Base-by-base conservation (phyloP, 2,113 vertebrate genomes). In the Leucopsar rothschildi region DNA sequence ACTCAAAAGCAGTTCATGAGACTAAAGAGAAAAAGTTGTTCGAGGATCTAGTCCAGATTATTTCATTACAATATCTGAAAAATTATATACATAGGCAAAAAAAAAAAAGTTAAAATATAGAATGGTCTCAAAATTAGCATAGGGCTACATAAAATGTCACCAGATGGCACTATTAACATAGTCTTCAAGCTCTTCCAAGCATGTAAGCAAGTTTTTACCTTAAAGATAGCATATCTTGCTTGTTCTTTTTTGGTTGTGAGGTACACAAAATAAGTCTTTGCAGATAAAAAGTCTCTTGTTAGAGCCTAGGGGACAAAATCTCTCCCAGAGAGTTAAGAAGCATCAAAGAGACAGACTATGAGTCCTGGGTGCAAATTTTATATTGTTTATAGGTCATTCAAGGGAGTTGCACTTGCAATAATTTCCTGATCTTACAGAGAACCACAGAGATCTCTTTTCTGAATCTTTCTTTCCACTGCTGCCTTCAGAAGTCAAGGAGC, bases 111-210 rank as follows among this genome's bases (percentile, higher is more conserved):
- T 77, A 24, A 83, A 77, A 86, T 55, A 45, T 0, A 55, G n/a
- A 23, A 55, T 18, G 49, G 69, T 64, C 33, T 73, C 33, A 65
- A 59, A 94, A 90, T 50, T 21, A 66, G 40, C 21, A 76, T 2
- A 82, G 40, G 60, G 35, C 91, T 92, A 88, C 33, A 59, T 14
- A 55, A 78, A 75, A 82, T 87, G 92, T 91, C 95, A 96, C 91
- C 92, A 97, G 91, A 88, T 92, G 95, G 95, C 92, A 94, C 94
- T 94, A 79, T 94, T 86, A 93, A 95, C 95, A 82, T 91, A 76
- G 69, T 40, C 83, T 93, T 86, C 47, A 60, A 56, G 22, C 50
- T 75, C 27, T 77, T 82, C n/a, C n/a, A 75, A 63, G 37, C n/a
- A 28, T 6, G 9, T 37, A 22, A 83, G 19, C 25, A 88, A 71